phyloP scores from a whole-genome alignment of 2,797 vertebrate species.

The Rhinatrema bivittatum region DNA sequence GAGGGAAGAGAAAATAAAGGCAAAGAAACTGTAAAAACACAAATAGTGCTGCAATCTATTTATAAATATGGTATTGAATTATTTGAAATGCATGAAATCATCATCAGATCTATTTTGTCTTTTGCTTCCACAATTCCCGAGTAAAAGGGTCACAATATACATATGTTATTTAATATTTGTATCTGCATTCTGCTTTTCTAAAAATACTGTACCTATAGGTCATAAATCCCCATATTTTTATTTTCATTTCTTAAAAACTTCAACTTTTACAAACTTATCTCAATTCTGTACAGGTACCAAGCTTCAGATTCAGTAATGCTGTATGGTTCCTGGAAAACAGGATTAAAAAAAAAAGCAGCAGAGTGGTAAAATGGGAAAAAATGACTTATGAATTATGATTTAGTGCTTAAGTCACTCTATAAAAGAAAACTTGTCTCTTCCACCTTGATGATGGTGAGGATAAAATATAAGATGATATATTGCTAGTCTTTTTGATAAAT shows the following conservation, averaged over 20 bases:
- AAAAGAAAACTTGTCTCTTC: slow-evolving; percentile 35
- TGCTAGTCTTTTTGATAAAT: slow-evolving; percentile 38
- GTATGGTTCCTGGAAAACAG: background rate
- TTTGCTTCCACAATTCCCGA: too few relatives aligned
- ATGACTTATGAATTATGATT: slow-evolving; percentile 39
- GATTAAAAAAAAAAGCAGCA: too few relatives aligned
- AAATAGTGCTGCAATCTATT: too few relatives aligned
- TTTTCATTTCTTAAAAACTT: slow-evolving; percentile 5
- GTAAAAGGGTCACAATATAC: too few relatives aligned
- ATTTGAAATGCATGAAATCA: too few relatives aligned
- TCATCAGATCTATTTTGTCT: too few relatives aligned
- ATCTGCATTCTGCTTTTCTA: slow-evolving; percentile 13
- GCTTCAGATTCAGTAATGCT: slow-evolving; percentile 18
- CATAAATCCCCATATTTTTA: background rate
- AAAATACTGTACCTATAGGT: background rate
- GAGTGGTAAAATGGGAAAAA: background rate
- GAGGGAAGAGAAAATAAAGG: too few relatives aligned
- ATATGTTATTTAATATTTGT: too few relatives aligned
- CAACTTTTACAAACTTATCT: slow-evolving; percentile 11
- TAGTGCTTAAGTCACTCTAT: slow-evolving; percentile 18
- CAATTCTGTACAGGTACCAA: slow-evolving; percentile 23
- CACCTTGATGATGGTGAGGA: slow-evolving; percentile 23
- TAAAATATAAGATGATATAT: slow-evolving; percentile 40
- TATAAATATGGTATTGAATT: too few relatives aligned
- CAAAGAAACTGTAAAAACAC: too few relatives aligned